These are phyloP conservation scores for Serinus canaria DNA, from an alignment of 2,113 vertebrate genomes.

Conservation along the genomic window DNA sequence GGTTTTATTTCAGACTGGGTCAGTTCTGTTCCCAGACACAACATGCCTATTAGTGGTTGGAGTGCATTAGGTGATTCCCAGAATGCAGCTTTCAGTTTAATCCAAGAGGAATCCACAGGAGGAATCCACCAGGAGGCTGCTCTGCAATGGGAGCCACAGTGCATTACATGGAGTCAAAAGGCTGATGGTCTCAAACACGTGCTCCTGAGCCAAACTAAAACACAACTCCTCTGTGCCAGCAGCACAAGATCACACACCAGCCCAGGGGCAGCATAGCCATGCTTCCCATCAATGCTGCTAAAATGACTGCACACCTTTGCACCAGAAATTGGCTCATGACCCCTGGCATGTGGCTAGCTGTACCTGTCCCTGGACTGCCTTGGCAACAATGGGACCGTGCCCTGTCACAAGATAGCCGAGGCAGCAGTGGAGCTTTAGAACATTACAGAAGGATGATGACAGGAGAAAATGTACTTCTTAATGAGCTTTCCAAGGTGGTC, in stretches of 20 bases:
- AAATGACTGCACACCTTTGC: background rate
- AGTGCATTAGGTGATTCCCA: background rate
- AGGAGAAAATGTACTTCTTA: background rate
- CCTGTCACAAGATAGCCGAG: background rate
- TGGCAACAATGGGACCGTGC: accelerated
- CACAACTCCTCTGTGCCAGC: accelerated
- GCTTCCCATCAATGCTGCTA: background rate
- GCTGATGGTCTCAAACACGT: background rate
- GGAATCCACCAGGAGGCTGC: background rate
- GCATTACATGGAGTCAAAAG: background rate
- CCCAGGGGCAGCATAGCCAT: background rate
- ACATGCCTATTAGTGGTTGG: background rate
- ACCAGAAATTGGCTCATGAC: background rate
- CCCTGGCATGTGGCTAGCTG: background rate
- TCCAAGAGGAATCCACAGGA: background rate
- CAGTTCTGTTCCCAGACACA: background rate
- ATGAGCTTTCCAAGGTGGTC: background rate
- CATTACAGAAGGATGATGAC: background rate
- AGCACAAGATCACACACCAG: background rate
- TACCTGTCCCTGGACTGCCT: accelerated
- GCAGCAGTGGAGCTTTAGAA: background rate
- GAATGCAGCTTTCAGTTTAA: background rate
- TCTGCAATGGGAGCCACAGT: background rate
- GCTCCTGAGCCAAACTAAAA: background rate
- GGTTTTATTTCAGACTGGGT: background rate